Evolutionary conservation across 2,797 vertebrate species (phyloP).

Genomic region (Characodon lateralis): DNA sequence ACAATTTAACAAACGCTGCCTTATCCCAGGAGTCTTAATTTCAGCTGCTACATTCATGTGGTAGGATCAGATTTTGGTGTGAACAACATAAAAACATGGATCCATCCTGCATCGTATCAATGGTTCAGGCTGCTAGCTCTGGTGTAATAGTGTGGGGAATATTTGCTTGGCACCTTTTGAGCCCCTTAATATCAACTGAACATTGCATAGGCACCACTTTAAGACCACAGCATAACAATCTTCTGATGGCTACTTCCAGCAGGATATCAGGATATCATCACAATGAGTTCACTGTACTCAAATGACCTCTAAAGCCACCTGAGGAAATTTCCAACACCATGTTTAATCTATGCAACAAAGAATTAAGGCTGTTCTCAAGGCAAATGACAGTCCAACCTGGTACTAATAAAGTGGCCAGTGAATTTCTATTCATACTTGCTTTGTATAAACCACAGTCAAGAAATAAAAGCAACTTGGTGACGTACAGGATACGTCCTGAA

Average conservation of each 20-base stretch:
- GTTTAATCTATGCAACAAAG: too few species aligned
- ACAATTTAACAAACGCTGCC: too few species aligned
- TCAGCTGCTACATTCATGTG: too few species aligned
- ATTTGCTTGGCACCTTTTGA: too few species aligned
- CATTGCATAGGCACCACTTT: neutral
- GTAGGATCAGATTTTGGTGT: too few species aligned
- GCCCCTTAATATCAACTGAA: too few species aligned
- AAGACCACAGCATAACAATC: constrained; percentile 36
- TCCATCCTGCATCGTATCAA: too few species aligned
- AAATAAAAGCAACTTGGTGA: neutral
- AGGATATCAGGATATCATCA: constrained; percentile 12
- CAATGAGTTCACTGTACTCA: neutral
- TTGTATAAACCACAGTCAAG: neutral
- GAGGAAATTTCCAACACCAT: neutral
- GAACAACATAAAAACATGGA: too few species aligned
- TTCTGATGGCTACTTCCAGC: constrained; percentile 58
- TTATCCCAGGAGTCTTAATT: too few species aligned
- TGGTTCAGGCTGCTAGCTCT: too few species aligned
- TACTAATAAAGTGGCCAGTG: neutral
- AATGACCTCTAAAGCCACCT: neutral
- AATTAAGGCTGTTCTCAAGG: too few species aligned
- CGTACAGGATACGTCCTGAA: constrained; percentile 2
- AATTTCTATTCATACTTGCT: neutral
- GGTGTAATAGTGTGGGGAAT: too few species aligned
- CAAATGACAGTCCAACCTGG: neutral